Evolutionary conservation across 2,888 invertebrate species (phyloP).

Genomic region (Girardia tigrina): DNA sequence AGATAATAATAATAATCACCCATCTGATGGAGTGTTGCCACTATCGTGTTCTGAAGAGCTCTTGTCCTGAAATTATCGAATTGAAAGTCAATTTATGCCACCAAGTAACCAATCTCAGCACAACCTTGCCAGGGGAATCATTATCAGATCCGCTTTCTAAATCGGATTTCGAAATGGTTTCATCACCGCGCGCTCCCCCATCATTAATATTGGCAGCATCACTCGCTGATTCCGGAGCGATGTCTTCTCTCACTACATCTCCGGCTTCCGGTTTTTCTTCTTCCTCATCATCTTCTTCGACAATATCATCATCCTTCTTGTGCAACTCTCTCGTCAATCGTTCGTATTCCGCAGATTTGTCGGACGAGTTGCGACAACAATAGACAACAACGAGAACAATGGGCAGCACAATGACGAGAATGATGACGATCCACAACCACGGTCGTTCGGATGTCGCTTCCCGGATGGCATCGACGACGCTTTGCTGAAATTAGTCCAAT

Average conservation of each 20-base stretch:
- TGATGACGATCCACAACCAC: conserved; percentile 74
- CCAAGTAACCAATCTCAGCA: no score
- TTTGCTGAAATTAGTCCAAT: conserved; percentile 45
- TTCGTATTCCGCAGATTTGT: conserved; percentile 8
- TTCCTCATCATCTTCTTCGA: conserved; percentile 37
- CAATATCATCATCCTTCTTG: conserved; percentile 41
- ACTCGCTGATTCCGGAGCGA: neutral
- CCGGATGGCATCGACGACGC: conserved; percentile 50
- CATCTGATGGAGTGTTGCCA: neutral
- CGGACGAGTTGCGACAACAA: conserved; percentile 56
- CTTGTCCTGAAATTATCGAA: no score
- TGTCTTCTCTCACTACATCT: neutral
- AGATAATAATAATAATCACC: neutral
- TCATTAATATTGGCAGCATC: neutral
- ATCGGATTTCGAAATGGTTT: neutral
- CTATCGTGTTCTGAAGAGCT: neutral
- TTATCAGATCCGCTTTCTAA: conserved; percentile 11
- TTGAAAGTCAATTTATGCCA: no score
- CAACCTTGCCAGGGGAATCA: conserved; percentile 9
- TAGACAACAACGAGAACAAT: conserved; percentile 66
- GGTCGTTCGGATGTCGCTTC: conserved; percentile 70
- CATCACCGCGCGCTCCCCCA: neutral
- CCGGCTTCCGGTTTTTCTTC: conserved; percentile 24
- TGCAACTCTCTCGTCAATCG: conserved; percentile 44
- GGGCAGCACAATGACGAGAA: conserved; percentile 64